Evolutionary conservation across 2,888 invertebrate genomes (phyloP).

Genomic region (Meta bourneti): DNA sequence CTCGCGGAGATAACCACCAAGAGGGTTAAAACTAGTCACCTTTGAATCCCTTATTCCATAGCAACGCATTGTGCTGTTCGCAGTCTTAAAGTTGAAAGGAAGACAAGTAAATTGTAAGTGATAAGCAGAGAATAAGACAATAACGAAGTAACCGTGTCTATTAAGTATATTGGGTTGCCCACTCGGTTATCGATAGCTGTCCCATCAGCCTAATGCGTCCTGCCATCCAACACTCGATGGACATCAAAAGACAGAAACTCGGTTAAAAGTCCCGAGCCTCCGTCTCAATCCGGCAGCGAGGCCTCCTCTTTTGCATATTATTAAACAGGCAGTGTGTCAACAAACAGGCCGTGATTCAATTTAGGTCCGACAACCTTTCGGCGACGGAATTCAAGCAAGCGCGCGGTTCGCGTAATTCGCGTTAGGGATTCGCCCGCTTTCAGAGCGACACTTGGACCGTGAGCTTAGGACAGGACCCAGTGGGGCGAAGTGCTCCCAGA

Average conservation of each 20-base stretch:
- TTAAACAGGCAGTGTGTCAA: conserved; percentile 57
- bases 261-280: conserved; percentile 6
- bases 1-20: too few species aligned
- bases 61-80: too few species aligned
- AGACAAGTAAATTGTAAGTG: too few species aligned
- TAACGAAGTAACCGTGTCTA: too few species aligned
- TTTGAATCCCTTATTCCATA: too few species aligned
- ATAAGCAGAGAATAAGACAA: too few species aligned
- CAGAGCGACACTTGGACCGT: conserved; percentile 24
- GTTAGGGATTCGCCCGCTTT: conserved; percentile 38
- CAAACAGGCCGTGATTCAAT: conserved; percentile 57
- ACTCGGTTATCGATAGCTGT: neutral
- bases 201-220: conserved; percentile 7
- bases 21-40: too few species aligned
- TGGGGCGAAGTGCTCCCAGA: neutral
- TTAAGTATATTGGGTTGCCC: too few species aligned
- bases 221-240: neutral
- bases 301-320: conserved; percentile 67
- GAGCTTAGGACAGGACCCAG: conserved; percentile 15
- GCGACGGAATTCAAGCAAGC: neutral
- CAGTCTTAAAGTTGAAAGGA: too few species aligned
- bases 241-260: conserved; percentile 36
- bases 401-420: conserved; percentile 43
- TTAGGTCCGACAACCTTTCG: conserved; percentile 38
- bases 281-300: neutral